Evolutionary conservation across 2,797 vertebrate species (phyloP), one percentile per base, ranked within the genome.

Genomic region (Naso thynnoides): DNA sequence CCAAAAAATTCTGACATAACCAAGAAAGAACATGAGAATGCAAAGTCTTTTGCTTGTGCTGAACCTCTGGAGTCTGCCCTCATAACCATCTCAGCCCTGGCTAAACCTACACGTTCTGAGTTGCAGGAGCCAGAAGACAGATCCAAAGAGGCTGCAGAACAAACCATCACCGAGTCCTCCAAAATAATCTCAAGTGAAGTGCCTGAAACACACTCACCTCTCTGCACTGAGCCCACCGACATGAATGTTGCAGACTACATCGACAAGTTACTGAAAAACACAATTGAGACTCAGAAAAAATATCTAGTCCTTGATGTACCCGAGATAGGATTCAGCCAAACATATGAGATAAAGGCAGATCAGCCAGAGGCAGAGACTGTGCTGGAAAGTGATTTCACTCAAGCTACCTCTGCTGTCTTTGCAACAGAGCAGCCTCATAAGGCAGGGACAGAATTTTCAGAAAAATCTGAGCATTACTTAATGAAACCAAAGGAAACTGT

Each of bases 281-380:
- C 64, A 14, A 27, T 21, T 58, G 88, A 92, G 27, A 58, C 16
- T 15, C 78, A 91, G 39, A 84, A 13, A 29, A 78, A 87, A 70
- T 91, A 88, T 72, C 41, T 94, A 39, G 66, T 92, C 48, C 75
- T 93, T 6, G 86, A 94, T 53, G 18, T 80, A 4, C 84, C 73
- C 45, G 83, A 82, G 2, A 1, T 0, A 1, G 47, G 42, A 10
- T 33, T 86, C 8, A 60, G 55, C 24, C 61, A 53, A 19, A 61
- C 27, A 47, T 54, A 7, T 47, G 73, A 76, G 23, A 69, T 16
- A 41, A 53, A 63, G 42, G 23, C n/a, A 56, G 9, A 62, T 56
- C 49, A 65, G 8, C n/a, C 16, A 50, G 18, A 72, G 10, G 18
- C 39, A 9, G 24, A 52, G 4, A 53, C 29, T 45, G 29, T 39